A percentile compares a stretch with the other conserved stretches of the same genome.
phyloP scores from a whole-genome alignment of 2,113 vertebrate genomes.

The Heptranchias perlo region DNA sequence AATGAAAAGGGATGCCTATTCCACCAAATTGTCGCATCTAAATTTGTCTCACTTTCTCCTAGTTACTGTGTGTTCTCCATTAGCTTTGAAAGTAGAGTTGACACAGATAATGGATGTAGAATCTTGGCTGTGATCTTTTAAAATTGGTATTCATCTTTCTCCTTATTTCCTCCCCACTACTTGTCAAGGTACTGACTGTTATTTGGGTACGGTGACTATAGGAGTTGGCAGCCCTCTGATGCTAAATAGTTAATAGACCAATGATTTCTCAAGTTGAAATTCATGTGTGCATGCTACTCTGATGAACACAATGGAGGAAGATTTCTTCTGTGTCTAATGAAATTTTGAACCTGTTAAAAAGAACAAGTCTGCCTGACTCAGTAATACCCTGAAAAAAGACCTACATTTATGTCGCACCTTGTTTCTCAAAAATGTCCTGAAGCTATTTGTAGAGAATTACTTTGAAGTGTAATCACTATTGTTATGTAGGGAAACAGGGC shows the following conservation, averaged over 20 bases:
- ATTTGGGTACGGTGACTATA: background rate
- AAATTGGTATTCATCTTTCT: background rate
- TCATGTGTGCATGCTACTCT: background rate
- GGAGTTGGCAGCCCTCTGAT: background rate
- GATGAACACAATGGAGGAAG: background rate
- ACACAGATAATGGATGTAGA: background rate
- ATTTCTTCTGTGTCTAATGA: background rate
- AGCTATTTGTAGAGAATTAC: background rate
- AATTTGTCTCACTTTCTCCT: background rate
- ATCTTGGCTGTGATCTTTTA: background rate
- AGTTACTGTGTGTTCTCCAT: background rate
- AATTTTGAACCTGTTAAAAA: background rate
- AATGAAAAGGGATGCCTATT: background rate
- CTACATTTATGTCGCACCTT: background rate
- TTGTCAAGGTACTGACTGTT: background rate
- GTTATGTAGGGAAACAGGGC: background rate
- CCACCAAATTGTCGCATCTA: background rate
- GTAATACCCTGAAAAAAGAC: background rate
- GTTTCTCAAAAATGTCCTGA: background rate
- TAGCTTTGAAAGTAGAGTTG: background rate
- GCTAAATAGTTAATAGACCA: background rate
- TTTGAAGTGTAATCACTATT: background rate
- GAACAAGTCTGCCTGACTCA: background rate
- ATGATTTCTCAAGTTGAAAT: background rate
- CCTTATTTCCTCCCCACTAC: background rate